Conservation (phyloP, 2,888 invertebrate genomes). For the Portevinia maculata region DNA sequence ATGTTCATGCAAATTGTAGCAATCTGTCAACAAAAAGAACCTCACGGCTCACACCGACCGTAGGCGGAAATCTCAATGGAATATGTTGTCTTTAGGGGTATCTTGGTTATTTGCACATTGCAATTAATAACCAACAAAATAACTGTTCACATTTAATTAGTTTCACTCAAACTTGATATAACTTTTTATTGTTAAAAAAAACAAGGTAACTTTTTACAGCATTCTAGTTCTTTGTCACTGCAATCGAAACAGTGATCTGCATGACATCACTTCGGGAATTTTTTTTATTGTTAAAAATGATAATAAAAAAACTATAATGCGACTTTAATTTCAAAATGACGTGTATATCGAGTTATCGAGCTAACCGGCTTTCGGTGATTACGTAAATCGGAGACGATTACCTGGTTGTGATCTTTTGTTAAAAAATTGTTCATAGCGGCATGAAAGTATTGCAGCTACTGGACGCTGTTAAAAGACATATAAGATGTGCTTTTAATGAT, state of each 20-base stretch:
- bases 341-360: conserved; percentile 14
- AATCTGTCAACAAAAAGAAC: conserved; percentile 8
- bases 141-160: conserved; percentile 10
- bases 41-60: neutral
- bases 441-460: conserved; percentile 8
- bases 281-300: neutral
- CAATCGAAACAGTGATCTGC: conserved; percentile 16
- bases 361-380: conserved; percentile 3
- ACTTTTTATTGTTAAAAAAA: neutral
- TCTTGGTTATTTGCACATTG: neutral
- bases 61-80: conserved; percentile 20
- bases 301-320: conserved; percentile 1
- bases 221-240: conserved; percentile 11
- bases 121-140: conserved; percentile 10
- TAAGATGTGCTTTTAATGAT: too few species aligned
- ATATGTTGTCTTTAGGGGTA: too few species aligned
- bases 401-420: neutral
- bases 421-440: neutral
- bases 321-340: conserved; percentile 23
- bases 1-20: conserved; percentile 8
- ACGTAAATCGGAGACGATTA: conserved; percentile 17
- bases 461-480: neutral
- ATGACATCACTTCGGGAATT: conserved; percentile 39
- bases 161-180: neutral
- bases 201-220: neutral